A percentile compares a stretch with the other conserved stretches of the same genome.
Conservation (phyloP, 2,888 invertebrate genomes). For the Acanthosepion esculentum region DNA sequence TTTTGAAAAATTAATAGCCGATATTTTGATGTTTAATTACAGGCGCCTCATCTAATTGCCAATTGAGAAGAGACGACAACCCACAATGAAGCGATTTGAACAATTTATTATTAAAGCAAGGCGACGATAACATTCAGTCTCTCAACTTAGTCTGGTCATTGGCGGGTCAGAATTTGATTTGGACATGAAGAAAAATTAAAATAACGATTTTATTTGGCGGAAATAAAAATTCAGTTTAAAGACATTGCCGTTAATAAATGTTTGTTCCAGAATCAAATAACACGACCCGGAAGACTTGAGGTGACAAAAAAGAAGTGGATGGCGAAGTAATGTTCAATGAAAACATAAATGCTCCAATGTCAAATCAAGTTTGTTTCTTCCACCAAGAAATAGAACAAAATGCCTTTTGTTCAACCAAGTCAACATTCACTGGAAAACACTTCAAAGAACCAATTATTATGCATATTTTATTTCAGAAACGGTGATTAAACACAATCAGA, state of each 20-base stretch:
- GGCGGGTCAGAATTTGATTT: background rate
- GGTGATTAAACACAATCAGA: too few species aligned
- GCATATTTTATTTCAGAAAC: too few species aligned
- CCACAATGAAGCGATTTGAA: background rate
- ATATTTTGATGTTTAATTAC: conserved; percentile 9
- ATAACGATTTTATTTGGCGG: background rate
- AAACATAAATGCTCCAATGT: too few species aligned
- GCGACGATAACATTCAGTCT: background rate
- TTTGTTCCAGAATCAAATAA: background rate
- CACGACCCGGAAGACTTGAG: background rate
- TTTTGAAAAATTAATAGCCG: background rate
- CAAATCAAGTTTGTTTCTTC: too few species aligned
- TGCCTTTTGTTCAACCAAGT: too few species aligned
- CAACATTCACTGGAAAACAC: too few species aligned
- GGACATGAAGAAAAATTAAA: background rate
- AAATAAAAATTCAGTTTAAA: background rate
- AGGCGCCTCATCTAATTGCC: background rate
- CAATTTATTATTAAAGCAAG: background rate
- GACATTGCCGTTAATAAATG: background rate
- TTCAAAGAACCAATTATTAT: too few species aligned
- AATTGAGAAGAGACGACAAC: background rate
- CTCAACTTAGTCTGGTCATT: background rate
- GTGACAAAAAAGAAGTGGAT: background rate
- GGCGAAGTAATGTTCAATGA: background rate
- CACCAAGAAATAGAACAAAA: too few species aligned